These are phyloP conservation scores for Calypte anna DNA, from an alignment of 2,113 vertebrate genomes.

Conservation along the genomic window DNA sequence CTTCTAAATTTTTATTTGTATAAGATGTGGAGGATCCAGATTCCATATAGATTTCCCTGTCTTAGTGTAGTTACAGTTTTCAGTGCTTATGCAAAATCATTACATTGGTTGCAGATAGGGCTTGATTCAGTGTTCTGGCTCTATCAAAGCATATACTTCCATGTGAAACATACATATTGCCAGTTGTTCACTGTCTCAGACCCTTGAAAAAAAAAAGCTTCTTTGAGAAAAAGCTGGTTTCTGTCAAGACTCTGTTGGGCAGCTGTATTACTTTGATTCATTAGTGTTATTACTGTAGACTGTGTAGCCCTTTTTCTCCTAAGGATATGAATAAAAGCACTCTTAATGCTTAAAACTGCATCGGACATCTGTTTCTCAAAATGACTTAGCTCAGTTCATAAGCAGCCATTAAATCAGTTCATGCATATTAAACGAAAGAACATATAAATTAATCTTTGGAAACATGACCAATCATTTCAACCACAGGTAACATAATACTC, in stretches of 20 bases:
- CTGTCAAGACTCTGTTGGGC: constrained; percentile 62
- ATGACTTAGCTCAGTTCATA: constrained; percentile 51
- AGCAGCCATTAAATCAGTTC: constrained; percentile 49
- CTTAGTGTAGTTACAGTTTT: not conserved
- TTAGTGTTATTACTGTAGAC: constrained; percentile 58
- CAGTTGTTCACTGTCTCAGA: constrained; percentile 42
- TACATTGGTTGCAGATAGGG: not conserved
- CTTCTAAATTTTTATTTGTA: not conserved
- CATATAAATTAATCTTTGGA: constrained; percentile 52
- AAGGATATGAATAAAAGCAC: constrained; percentile 63
- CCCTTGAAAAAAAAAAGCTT: constrained; percentile 25
- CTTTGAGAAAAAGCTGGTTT: constrained; percentile 60
- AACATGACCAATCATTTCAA: constrained; percentile 40
- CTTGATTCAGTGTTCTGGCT: constrained; percentile 33
- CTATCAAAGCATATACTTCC: not conserved
- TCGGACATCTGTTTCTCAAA: constrained; percentile 52
- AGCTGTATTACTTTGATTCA: constrained; percentile 61
- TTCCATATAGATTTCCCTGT: not conserved
- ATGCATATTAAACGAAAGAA: constrained; percentile 26
- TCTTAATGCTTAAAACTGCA: constrained; percentile 50
- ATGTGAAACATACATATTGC: constrained; percentile 34
- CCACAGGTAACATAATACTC: constrained; percentile 49
- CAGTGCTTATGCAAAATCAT: constrained; percentile 9
- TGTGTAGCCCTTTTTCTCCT: constrained; percentile 55
- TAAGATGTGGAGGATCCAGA: not conserved